Percentiles rank a stretch among this genome's conserved stretches.
Evolutionary conservation across 2,113 vertebrate species (phyloP).

Genomic region (Chunga burmeisteri): DNA sequence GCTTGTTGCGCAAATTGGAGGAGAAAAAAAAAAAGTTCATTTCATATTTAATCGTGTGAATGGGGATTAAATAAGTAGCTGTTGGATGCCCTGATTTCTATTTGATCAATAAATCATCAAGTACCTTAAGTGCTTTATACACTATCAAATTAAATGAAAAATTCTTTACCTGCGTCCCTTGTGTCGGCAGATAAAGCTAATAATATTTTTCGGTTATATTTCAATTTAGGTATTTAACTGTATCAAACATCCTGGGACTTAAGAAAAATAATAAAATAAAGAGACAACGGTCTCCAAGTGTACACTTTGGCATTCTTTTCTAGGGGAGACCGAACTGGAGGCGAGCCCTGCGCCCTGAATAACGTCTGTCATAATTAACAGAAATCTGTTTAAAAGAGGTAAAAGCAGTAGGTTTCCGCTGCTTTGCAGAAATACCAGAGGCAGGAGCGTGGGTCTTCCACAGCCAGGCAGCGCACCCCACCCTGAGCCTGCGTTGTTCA

Average conservation of each 20-base stretch:
- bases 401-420: not conserved
- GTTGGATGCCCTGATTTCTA: slow-evolving; percentile 75
- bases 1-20: slow-evolving; percentile 49
- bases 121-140: slow-evolving; percentile 79
- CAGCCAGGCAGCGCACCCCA: not conserved
- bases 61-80: slow-evolving; percentile 76
- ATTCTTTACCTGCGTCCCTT: slow-evolving; percentile 76
- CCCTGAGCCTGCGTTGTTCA: not conserved
- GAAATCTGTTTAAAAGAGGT: not conserved
- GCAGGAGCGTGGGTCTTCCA: not conserved
- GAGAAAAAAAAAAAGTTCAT: slow-evolving; percentile 27
- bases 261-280: not conserved
- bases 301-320: not conserved
- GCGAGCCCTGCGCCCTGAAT: not conserved
- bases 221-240: slow-evolving; percentile 66
- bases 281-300: not conserved
- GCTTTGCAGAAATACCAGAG: not conserved
- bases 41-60: slow-evolving; percentile 70
- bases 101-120: slow-evolving; percentile 84
- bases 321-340: not conserved
- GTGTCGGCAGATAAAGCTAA: slow-evolving; percentile 73
- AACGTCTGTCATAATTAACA: not conserved
- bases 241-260: slow-evolving; percentile 37
- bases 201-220: slow-evolving; percentile 74
- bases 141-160: slow-evolving; percentile 81